A percentile compares a stretch with the other conserved stretches of the same genome.
Conservation (phyloP, 92 coral and sea anemone species). For the Zoanthus gigantus region DNA sequence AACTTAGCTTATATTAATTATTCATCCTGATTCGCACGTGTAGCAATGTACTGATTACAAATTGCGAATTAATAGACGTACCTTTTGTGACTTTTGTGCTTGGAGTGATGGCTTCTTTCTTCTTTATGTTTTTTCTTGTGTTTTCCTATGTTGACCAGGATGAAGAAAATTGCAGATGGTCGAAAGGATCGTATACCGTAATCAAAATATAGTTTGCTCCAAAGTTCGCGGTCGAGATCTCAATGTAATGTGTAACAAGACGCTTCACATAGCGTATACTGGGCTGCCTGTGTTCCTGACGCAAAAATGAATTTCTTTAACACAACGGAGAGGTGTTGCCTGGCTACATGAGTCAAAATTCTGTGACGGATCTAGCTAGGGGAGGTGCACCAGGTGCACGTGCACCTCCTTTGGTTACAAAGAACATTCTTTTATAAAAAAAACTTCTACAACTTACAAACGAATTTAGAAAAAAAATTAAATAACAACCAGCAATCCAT, state of each 20-base stretch:
- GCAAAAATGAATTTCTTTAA: no score
- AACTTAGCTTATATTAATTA: background rate
- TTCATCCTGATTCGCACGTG: slow-evolving; percentile 1
- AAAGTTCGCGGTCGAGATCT: slow-evolving; percentile 13
- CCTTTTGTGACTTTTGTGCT: background rate
- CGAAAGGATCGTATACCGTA: slow-evolving; percentile 18
- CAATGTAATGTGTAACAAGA: background rate
- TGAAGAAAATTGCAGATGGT: background rate
- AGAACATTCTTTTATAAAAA: no score
- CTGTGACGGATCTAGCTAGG: no score
- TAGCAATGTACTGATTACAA: slow-evolving; percentile 12
- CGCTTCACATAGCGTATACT: no score
- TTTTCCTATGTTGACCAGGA: slow-evolving; percentile 20
- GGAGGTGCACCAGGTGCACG: no score
- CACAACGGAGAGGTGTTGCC: no score
- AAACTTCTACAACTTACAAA: no score
- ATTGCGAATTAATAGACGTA: slow-evolving; percentile 14
- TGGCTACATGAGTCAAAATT: no score
- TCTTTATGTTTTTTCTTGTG: slow-evolving; percentile 19
- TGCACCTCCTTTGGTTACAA: no score
- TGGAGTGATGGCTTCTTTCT: slow-evolving; percentile 13
- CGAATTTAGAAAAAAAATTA: no score
- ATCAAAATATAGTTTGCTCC: slow-evolving; percentile 23
- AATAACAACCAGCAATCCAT: no score
- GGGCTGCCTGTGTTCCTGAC: no score